Conservation (phyloP, 2,797 vertebrate genomes). For the Pterois miles region DNA sequence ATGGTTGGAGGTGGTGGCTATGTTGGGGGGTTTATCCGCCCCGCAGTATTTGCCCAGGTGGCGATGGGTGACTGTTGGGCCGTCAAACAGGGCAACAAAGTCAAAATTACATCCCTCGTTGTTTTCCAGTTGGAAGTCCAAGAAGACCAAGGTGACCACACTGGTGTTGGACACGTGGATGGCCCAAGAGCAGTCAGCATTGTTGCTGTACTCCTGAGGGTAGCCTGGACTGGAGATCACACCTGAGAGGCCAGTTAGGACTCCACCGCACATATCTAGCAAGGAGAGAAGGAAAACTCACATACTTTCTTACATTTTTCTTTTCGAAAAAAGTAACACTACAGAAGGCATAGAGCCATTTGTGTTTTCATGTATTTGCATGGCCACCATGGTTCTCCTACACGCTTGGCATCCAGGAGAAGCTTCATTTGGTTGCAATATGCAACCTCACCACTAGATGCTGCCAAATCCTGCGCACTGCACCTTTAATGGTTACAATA, state of each 20-base stretch:
- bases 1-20: constrained; percentile 86
- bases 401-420: too few relatives aligned
- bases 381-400: too few relatives aligned
- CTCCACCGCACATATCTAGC: constrained; percentile 93
- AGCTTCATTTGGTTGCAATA: too few relatives aligned
- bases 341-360: neutral
- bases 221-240: constrained; percentile 94
- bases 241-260: constrained; percentile 92
- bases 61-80: constrained; percentile 80
- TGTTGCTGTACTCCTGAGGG: constrained; percentile 94
- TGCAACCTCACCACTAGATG: too few relatives aligned
- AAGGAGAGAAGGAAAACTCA: constrained; percentile 3
- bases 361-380: too few relatives aligned
- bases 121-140: constrained; percentile 96
- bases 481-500: too few relatives aligned
- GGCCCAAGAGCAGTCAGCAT: constrained; percentile 92
- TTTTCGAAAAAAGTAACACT: neutral
- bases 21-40: constrained; percentile 82
- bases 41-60: constrained; percentile 91
- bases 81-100: constrained; percentile 92
- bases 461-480: too few relatives aligned
- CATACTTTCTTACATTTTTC: neutral
- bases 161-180: constrained; percentile 84
- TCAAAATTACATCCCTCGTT: constrained; percentile 93
- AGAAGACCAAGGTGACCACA: constrained; percentile 89